Evolutionary conservation across 1,140 invertebrate species (phyloP).

Genomic region (Drosophila lacertosa): DNA sequence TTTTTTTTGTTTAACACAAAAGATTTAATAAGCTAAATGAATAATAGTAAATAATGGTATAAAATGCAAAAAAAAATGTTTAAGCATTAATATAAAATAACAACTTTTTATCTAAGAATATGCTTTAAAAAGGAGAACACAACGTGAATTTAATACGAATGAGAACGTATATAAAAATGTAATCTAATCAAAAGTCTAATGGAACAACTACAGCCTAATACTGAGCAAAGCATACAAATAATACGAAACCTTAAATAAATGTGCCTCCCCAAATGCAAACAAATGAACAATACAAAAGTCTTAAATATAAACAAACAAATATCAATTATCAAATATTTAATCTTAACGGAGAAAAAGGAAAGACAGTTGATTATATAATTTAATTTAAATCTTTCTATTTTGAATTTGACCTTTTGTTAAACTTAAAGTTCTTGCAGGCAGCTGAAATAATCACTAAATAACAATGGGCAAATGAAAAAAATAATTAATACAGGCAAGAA

Average conservation of each 20-base stretch:
- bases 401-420: conserved; percentile 21
- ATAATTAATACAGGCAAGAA: conserved; percentile 15
- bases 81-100: conserved; percentile 15
- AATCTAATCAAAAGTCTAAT: conserved; percentile 42
- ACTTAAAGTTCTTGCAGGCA: conserved; percentile 20
- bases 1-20: conserved; percentile 12
- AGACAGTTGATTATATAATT: conserved; percentile 20
- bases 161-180: conserved; percentile 33
- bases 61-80: conserved; percentile 27
- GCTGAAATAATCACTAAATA: conserved; percentile 24
- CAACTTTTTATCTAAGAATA: conserved; percentile 11
- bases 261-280: conserved; percentile 55
- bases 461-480: conserved; percentile 1
- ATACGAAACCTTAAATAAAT: conserved; percentile 52
- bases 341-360: conserved; percentile 11
- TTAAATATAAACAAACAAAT: conserved; percentile 19
- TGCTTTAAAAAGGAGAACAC: not conserved
- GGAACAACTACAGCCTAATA: conserved; percentile 21
- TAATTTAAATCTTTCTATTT: conserved; percentile 8
- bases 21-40: not conserved
- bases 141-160: conserved; percentile 44
- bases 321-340: conserved; percentile 19
- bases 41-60: conserved; percentile 2
- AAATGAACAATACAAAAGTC: conserved; percentile 44
- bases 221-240: conserved; percentile 42